A percentile compares a stretch with the other conserved stretches of the same genome.
phyloP scores from a whole-genome alignment of 2,797 vertebrate species.

The Squalus acanthias region DNA sequence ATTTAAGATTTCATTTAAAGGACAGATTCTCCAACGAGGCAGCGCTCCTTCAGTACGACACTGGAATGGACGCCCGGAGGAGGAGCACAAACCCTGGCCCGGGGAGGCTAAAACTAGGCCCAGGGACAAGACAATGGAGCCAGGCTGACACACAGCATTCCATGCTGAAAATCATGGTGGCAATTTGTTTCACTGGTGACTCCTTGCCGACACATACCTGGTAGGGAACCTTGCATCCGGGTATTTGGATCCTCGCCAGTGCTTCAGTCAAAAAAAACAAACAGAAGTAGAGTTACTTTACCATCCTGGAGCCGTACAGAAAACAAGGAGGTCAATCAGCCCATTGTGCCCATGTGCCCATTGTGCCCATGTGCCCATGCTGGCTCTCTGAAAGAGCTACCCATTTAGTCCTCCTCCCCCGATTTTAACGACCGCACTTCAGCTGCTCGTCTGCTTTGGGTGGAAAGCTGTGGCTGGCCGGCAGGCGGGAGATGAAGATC shows the following conservation, averaged over 20 bases:
- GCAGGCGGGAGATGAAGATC: neutral
- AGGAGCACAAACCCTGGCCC: neutral
- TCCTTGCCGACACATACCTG: neutral
- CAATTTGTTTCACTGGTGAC: neutral
- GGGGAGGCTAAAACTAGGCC: neutral
- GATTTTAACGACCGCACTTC: neutral
- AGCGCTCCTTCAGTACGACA: neutral
- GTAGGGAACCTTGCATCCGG: neutral
- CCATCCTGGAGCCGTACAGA: neutral
- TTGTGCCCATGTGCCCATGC: neutral
- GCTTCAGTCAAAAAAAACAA: neutral
- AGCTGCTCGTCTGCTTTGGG: neutral
- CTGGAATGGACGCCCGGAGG: neutral
- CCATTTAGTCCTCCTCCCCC: no score
- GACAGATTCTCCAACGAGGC: neutral
- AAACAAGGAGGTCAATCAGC: neutral
- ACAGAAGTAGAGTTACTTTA: neutral
- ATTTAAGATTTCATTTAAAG: neutral
- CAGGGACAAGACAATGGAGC: neutral
- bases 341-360: neutral
- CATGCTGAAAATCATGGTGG: neutral
- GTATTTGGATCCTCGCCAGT: neutral
- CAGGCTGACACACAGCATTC: neutral
- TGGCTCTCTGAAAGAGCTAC: neutral
- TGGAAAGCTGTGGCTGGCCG: neutral